Conservation (phyloP, 2,113 vertebrate species). For the Rynchops niger region DNA sequence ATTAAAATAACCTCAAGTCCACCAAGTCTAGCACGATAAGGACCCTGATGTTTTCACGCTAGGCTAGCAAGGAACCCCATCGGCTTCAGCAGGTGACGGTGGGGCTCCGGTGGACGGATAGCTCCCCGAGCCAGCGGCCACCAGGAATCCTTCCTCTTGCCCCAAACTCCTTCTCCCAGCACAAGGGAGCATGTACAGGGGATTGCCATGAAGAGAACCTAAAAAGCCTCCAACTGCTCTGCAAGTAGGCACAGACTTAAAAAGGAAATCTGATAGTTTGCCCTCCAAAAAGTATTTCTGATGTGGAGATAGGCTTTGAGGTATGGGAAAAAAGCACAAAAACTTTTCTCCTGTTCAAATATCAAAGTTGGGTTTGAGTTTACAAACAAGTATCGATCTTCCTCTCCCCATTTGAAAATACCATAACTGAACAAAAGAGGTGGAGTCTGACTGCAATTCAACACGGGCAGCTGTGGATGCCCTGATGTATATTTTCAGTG, state of each 20-base stretch:
- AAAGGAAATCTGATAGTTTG: neutral
- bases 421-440: neutral
- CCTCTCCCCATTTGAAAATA: neutral
- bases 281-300: neutral
- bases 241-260: neutral
- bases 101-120: rapidly evolving
- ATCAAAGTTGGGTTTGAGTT: neutral
- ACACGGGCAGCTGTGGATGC: neutral
- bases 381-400: neutral
- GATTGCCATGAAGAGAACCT: neutral
- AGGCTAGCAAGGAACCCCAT: rapidly evolving
- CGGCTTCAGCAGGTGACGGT: rapidly evolving
- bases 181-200: neutral
- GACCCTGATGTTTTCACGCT: neutral
- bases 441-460: neutral
- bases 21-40: rapidly evolving
- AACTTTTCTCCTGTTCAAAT: neutral
- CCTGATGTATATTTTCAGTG: neutral
- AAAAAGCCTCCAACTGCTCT: neutral
- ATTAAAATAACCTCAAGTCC: neutral
- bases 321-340: rapidly evolving
- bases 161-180: neutral
- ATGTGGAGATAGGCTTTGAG: neutral
- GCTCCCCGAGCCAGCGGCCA: neutral
- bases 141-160: neutral